These are phyloP conservation scores for Wiebesia pumilae DNA, from an alignment of 1,140 invertebrate genomes.

Conservation along the genomic window DNA sequence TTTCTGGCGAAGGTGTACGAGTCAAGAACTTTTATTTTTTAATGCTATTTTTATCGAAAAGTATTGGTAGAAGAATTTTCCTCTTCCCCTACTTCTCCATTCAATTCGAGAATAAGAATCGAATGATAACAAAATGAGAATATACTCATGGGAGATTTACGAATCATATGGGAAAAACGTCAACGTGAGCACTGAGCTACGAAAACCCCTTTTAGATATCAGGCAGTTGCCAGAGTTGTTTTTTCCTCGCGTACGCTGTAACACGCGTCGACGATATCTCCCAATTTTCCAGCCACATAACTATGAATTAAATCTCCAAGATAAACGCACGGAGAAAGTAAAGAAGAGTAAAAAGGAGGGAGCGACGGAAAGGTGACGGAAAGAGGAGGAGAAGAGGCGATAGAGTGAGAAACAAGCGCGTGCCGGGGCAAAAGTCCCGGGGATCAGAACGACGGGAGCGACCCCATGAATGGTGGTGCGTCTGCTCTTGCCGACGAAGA, in stretches of 20 bases:
- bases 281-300: not conserved
- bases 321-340: not conserved
- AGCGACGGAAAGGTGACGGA: not conserved
- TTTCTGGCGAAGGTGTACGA: too few relatives aligned
- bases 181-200: not conserved
- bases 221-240: not conserved
- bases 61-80: too few relatives aligned
- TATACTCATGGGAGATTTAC: not conserved
- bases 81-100: too few relatives aligned
- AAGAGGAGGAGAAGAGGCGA: not conserved
- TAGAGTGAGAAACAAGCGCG: conserved; percentile 61
- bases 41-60: too few relatives aligned
- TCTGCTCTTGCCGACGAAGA: conserved; percentile 61
- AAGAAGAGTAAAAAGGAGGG: not conserved
- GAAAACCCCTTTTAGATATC: not conserved
- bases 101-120: too few relatives aligned
- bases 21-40: too few relatives aligned
- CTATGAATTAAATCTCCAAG: not conserved
- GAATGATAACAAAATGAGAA: not conserved
- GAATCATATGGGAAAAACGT: not conserved
- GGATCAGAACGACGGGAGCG: conserved; percentile 68
- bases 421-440: conserved; percentile 68
- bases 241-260: not conserved
- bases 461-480: conserved; percentile 53
- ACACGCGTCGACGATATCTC: not conserved